Evolutionary conservation across 2,113 vertebrate genomes (phyloP), one percentile per base, ranked within the genome.

Genomic region (Anguilla rostrata): DNA sequence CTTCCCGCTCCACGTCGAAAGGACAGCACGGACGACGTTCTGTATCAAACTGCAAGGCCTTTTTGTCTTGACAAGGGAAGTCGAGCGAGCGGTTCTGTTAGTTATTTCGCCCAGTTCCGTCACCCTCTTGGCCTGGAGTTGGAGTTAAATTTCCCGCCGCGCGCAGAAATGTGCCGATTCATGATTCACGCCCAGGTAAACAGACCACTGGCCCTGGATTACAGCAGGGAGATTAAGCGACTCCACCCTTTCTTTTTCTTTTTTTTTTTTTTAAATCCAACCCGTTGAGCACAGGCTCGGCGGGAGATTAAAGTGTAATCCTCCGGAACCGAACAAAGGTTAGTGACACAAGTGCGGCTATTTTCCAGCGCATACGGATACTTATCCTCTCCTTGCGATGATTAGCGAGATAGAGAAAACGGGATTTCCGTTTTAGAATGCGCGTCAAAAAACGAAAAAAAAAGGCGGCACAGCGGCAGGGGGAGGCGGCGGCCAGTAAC

Each of bases 341-440:
- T 63, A 22, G 41, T 18, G 53, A 39, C n/a, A 63, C 12, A 39
- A n/a, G 71, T 12, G 15, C 7, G 12, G 29, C 53, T 1, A 22
- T 39, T 75, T 75, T n/a, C 12, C n/a, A 11, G 56, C 20, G 56
- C 82, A 40, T 83, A 0, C 53, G 5, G 82, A 63, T 34, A 20
- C 49, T 83, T 63, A 83, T 83, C 82, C 29, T 11, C 29, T 83
- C 53, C 16, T 39, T 22, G 15, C 29, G 8, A 60, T 83, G 56
- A 83, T 83, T 83, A 83, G 56, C 5, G 53, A 83, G 82, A 63
- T 83, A 60, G 56, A 63, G 46, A n/a, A 26, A 29, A 34, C 56
- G 5, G 34, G 46, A 26, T 41, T 46, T 56, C 34, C 34, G 2
- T 34, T 56, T 29, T 49, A 46, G 43, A 34, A 26, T 20, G 81